phyloP scores from a whole-genome alignment of 2,113 vertebrate species.

The Burhinus bistriatus region DNA sequence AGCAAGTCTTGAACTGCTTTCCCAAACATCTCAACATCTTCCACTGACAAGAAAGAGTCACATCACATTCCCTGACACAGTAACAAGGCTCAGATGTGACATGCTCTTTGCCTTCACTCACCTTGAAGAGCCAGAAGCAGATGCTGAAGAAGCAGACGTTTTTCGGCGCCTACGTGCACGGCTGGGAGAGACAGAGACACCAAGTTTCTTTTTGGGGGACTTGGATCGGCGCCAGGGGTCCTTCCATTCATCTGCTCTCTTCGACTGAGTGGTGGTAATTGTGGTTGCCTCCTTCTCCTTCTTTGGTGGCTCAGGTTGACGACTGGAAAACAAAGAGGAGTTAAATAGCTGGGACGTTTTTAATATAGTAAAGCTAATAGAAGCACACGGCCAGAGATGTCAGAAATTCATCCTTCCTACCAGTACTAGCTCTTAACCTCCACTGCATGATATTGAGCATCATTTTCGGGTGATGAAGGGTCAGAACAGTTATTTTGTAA shows the following conservation, averaged over 20 bases:
- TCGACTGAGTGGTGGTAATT: constrained; percentile 64
- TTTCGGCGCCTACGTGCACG: constrained; percentile 85
- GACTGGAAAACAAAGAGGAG: constrained; percentile 49
- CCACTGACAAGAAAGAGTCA: background rate
- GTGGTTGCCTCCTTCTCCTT: constrained; percentile 77
- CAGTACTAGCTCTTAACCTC: background rate
- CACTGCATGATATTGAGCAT: background rate
- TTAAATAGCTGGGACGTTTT: background rate
- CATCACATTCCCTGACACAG: fast-evolving
- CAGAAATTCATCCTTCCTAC: background rate
- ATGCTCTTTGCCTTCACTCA: background rate
- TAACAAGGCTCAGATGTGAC: background rate
- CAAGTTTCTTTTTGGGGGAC: constrained; percentile 90
- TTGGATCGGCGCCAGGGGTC: constrained; percentile 98
- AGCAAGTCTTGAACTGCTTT: background rate
- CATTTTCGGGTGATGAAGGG: fast-evolving
- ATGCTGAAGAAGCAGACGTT: constrained; percentile 89
- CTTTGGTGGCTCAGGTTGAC: constrained; percentile 81
- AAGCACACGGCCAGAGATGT: background rate
- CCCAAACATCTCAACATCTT: background rate
- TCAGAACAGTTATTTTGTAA: background rate
- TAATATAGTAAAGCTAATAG: fast-evolving
- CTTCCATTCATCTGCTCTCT: constrained; percentile 95
- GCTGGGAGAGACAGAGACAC: constrained; percentile 83
- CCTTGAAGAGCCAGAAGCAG: constrained; percentile 94